These are phyloP conservation scores for Lutra lutra DNA, from an alignment of 2,797 vertebrate species.

Conservation along the genomic window DNA sequence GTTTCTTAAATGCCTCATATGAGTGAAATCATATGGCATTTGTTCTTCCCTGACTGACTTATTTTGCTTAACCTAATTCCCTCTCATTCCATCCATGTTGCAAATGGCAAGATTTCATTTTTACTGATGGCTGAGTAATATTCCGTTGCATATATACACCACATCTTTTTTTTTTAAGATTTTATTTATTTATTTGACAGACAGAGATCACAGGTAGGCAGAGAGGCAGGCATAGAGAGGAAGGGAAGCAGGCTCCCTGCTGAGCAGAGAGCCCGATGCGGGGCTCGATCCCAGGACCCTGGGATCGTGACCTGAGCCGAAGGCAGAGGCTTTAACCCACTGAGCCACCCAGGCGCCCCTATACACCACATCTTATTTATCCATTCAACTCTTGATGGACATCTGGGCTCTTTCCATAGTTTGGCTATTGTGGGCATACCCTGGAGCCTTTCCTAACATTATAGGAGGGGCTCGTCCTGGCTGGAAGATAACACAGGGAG, in stretches of 20 bases:
- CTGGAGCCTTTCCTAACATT: background rate
- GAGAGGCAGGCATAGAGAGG: too few species aligned
- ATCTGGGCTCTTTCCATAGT: background rate
- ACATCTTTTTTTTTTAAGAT: too few species aligned
- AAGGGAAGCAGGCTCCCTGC: too few species aligned
- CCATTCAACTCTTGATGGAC: background rate
- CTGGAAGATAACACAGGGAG: background rate
- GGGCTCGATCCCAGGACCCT: too few species aligned
- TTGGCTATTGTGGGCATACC: background rate
- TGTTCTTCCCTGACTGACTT: background rate
- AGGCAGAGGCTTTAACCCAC: too few species aligned
- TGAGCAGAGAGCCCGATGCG: too few species aligned
- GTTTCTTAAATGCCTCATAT: background rate
- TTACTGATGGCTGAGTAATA: background rate
- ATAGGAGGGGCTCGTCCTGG: background rate
- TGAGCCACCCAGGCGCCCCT: background rate
- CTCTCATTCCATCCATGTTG: background rate
- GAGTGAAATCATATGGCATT: background rate
- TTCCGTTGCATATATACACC: background rate
- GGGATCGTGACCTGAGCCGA: too few species aligned
- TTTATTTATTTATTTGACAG: too few species aligned
- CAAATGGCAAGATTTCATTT: background rate
- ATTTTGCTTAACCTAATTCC: background rate
- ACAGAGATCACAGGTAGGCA: too few species aligned
- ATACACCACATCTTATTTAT: background rate